These are phyloP conservation scores for Chloroceryle inda DNA, from an alignment of 2,797 vertebrate species.

Conservation along the genomic window DNA sequence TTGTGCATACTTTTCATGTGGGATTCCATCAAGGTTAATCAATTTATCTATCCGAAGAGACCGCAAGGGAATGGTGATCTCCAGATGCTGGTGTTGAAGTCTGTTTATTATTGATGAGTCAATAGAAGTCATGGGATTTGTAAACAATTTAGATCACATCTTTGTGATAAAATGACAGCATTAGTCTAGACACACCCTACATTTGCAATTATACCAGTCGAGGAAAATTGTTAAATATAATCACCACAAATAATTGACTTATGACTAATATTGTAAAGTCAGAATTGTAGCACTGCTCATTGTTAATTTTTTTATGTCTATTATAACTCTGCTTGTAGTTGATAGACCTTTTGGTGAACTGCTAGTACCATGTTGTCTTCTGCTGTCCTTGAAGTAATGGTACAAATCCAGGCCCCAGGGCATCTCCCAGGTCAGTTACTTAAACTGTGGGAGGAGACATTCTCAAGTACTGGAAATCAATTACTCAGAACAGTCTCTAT, in stretches of 20 bases:
- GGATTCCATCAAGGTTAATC: constrained; percentile 48
- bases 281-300: neutral
- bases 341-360: neutral
- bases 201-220: neutral
- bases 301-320: neutral
- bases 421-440: neutral
- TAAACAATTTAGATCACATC: constrained; percentile 44
- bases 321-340: neutral
- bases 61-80: neutral
- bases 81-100: constrained; percentile 1
- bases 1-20: neutral
- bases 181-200: neutral
- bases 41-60: constrained; percentile 26
- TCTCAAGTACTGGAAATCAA: neutral
- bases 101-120: constrained; percentile 23
- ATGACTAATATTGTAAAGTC: neutral
- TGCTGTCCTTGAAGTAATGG: neutral
- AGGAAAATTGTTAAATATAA: neutral
- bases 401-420: neutral
- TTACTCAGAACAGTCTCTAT: neutral
- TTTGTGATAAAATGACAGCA: constrained; percentile 28
- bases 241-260: neutral
- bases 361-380: neutral
- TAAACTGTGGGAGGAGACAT: neutral
- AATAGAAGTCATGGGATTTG: constrained; percentile 34